Evolutionary conservation across 2,888 invertebrate genomes (phyloP).

Genomic region (Dorcus hopei): DNA sequence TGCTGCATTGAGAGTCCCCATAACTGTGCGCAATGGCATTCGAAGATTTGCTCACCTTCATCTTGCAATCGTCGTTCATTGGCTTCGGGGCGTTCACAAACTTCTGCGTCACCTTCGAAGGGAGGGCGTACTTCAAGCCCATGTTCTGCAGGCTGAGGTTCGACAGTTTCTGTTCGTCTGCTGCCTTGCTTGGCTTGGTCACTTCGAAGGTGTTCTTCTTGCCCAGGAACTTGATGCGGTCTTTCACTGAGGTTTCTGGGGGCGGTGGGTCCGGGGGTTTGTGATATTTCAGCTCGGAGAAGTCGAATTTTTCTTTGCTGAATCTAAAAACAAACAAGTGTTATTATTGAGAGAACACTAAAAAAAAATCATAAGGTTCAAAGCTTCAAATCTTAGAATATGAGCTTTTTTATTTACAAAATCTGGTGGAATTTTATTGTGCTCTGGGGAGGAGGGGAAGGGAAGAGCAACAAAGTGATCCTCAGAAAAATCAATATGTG

Average conservation of each 20-base stretch:
- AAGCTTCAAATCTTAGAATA: no score
- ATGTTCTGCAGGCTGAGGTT: constrained; percentile 39
- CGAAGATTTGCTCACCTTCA: background rate
- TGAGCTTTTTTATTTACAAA: no score
- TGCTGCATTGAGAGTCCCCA: no score
- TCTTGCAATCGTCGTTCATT: no score
- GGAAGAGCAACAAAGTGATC: no score
- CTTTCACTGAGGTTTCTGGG: constrained; percentile 8
- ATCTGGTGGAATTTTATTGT: no score
- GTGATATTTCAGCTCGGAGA: constrained; percentile 13
- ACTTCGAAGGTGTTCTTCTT: constrained; percentile 31
- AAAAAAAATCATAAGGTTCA: no score
- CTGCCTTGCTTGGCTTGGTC: constrained; percentile 5
- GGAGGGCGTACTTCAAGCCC: constrained; percentile 28
- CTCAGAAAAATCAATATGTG: no score
- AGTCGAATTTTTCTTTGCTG: constrained; percentile 30
- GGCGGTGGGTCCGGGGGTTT: background rate
- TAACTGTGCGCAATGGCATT: background rate
- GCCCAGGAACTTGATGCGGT: constrained; percentile 27
- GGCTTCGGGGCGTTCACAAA: constrained; percentile 28
- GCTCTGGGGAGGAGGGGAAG: no score
- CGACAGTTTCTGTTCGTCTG: constrained; percentile 23
- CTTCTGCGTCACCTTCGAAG: constrained; percentile 41
- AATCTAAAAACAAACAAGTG: constrained; percentile 17
- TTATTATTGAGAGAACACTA: no score